Percentiles rank a stretch among this genome's conserved stretches.
These are phyloP conservation scores for Antennarius striatus DNA, from an alignment of 2,113 vertebrate genomes.

Conservation along the genomic window DNA sequence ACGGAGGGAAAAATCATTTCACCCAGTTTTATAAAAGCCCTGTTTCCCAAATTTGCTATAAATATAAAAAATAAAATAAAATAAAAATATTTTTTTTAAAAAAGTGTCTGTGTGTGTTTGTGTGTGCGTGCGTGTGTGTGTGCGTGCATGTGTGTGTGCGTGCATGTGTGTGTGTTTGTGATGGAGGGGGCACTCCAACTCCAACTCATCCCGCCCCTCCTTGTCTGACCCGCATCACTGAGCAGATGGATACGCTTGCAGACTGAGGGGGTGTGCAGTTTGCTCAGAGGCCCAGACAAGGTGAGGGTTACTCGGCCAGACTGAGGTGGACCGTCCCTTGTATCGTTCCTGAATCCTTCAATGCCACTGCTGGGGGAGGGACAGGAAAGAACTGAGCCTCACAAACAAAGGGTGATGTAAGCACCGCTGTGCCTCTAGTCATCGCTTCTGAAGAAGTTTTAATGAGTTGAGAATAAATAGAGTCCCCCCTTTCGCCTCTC, in stretches of 20 bases:
- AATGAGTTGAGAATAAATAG: conserved; percentile 60
- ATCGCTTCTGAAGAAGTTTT: conserved; percentile 59
- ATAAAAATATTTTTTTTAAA: no score
- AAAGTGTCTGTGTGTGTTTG: no score
- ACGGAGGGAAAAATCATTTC: no score
- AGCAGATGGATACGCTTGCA: conserved; percentile 29
- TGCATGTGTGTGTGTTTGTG: conserved; percentile 8
- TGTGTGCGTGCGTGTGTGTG: neutral
- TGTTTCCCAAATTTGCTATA: neutral
- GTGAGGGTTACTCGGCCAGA: conserved; percentile 58
- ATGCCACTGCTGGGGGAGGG: conserved; percentile 26
- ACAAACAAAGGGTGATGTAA: conserved; percentile 23
- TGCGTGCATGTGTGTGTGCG: neutral
- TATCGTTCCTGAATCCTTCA: conserved; percentile 47
- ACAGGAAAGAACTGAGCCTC: conserved; percentile 11
- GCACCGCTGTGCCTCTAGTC: conserved; percentile 13
- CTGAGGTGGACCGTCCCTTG: conserved; percentile 46
- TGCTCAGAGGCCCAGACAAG: conserved; percentile 53
- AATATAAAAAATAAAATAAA: neutral
- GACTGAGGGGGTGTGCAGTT: conserved; percentile 34
- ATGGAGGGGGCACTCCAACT: neutral
- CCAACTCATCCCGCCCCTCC: no score
- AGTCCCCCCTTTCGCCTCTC: conserved; percentile 3
- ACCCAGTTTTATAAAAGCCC: no score
- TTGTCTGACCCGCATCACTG: neutral